phyloP scores from a whole-genome alignment of 2,888 invertebrate species.

The Zonitis immaculata region DNA sequence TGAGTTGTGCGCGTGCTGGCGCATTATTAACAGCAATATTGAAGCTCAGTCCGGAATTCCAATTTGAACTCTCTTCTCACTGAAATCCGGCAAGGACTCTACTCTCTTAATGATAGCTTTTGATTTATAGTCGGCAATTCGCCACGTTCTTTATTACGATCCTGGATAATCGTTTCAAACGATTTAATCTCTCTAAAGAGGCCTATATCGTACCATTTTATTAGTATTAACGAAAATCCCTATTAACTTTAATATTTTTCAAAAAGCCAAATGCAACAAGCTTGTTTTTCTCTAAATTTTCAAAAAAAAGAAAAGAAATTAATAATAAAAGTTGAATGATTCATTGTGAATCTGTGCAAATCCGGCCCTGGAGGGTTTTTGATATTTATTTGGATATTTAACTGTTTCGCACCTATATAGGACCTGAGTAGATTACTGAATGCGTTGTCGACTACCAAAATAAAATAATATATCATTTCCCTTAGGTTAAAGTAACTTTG shows the following conservation, averaged over 20 bases:
- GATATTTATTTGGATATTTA: conserved; percentile 32
- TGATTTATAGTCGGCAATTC: conserved; percentile 47
- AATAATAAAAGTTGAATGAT: too few species aligned
- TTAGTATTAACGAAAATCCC: not conserved
- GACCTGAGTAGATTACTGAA: conserved; percentile 32
- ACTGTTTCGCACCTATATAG: conserved; percentile 35
- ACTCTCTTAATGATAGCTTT: conserved; percentile 46
- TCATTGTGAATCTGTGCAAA: conserved; percentile 7
- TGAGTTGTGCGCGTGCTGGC: conserved; percentile 35
- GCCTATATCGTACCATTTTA: not conserved
- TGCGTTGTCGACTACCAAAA: conserved; percentile 21
- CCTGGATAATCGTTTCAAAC: conserved; percentile 30
- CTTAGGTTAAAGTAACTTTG: conserved; percentile 1
- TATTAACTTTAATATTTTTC: not conserved
- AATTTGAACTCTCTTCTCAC: conserved; percentile 40
- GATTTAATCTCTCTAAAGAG: conserved; percentile 26
- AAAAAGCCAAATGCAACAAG: too few species aligned
- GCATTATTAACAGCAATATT: conserved; percentile 46
- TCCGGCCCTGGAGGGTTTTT: conserved; percentile 26
- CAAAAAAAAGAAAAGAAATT: conserved; percentile 9
- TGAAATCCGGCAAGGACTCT: conserved; percentile 43
- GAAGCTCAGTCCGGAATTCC: conserved; percentile 45
- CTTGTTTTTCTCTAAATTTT: conserved; percentile 8
- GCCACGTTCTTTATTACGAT: conserved; percentile 43
- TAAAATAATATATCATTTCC: conserved; percentile 24